phyloP scores from a whole-genome alignment of 2,113 vertebrate genomes.

The Oreotrochilus melanogaster region DNA sequence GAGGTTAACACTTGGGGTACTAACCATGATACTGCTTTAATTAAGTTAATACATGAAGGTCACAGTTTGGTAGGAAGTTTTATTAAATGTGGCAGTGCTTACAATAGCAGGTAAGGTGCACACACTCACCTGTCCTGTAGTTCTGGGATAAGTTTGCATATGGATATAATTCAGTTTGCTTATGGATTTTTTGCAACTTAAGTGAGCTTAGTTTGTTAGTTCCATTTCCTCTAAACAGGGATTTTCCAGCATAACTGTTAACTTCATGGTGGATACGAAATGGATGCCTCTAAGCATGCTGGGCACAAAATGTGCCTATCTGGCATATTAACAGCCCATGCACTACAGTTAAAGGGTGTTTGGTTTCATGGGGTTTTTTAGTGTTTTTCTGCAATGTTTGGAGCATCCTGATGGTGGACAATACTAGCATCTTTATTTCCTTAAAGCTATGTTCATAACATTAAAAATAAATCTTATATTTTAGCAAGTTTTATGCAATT shows the following conservation, averaged over 20 bases:
- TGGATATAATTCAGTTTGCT: constrained; percentile 10
- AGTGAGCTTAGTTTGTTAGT: constrained; percentile 52
- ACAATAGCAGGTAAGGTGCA: constrained; percentile 49
- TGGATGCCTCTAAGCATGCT: constrained; percentile 36
- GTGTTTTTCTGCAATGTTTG: background rate
- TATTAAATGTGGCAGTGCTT: constrained; percentile 68
- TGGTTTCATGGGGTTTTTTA: background rate
- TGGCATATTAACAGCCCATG: constrained; percentile 10
- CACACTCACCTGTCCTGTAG: constrained; percentile 12
- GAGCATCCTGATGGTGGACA: background rate
- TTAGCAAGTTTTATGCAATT: background rate
- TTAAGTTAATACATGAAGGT: constrained; percentile 76
- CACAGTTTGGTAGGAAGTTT: constrained; percentile 71
- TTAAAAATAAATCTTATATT: background rate
- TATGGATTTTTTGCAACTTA: constrained; percentile 34
- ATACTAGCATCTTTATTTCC: constrained; percentile 28
- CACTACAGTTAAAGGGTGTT: background rate
- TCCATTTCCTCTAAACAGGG: constrained; percentile 36
- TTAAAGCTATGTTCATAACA: background rate
- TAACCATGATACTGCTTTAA: constrained; percentile 71
- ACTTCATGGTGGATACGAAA: constrained; percentile 43
- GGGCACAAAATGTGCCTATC: constrained; percentile 40
- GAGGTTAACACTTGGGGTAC: constrained; percentile 76
- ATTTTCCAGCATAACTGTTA: constrained; percentile 38
- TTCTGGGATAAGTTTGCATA: constrained; percentile 35